phyloP scores from a whole-genome alignment of 2,113 vertebrate species.

The Potamarius usumacintae region DNA sequence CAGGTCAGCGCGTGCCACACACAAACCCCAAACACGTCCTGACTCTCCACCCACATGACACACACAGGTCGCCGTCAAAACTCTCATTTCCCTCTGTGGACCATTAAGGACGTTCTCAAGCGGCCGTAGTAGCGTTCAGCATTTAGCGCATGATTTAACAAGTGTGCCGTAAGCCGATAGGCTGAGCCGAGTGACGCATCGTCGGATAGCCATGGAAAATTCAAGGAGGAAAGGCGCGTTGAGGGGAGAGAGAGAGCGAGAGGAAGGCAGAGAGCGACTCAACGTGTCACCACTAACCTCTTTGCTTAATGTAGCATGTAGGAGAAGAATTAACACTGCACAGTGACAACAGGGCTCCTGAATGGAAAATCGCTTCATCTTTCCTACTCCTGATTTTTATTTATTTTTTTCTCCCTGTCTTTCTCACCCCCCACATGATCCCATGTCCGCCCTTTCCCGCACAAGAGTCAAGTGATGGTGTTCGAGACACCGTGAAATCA shows the following conservation, averaged over 20 bases:
- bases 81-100: background rate
- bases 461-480: constrained; percentile 66
- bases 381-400: constrained; percentile 59
- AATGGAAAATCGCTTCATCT: constrained; percentile 79
- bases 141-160: constrained; percentile 19
- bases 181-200: constrained; percentile 65
- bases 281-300: constrained; percentile 77
- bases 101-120: constrained; percentile 15
- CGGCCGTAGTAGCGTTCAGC: constrained; percentile 4
- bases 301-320: constrained; percentile 77
- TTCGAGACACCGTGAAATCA: constrained; percentile 64
- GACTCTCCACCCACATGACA: background rate
- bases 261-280: constrained; percentile 48
- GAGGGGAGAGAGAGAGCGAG: constrained; percentile 55
- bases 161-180: background rate
- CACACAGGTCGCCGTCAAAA: background rate
- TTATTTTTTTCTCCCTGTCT: background rate
- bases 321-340: constrained; percentile 68
- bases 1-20: constrained; percentile 60
- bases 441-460: constrained; percentile 45
- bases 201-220: constrained; percentile 70
- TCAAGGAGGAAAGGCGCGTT: constrained; percentile 66
- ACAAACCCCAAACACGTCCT: constrained; percentile 22
- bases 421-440: constrained; percentile 54
- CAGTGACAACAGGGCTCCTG: constrained; percentile 56